Evolutionary conservation across 2,113 vertebrate species (phyloP), one percentile per base, ranked within the genome.

Genomic region (Lagenorhynchus albirostris): DNA sequence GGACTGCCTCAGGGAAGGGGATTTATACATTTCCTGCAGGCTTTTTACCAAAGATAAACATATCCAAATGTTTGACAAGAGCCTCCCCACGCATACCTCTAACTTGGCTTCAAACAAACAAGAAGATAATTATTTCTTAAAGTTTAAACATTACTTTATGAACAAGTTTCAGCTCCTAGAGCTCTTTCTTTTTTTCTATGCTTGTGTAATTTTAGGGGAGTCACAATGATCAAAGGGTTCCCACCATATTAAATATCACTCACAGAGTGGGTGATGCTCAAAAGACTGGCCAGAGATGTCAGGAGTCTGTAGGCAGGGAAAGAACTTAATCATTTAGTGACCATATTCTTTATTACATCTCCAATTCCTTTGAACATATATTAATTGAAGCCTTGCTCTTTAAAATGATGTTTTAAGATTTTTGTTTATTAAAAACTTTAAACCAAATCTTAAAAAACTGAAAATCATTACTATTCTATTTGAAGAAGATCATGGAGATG

Each of bases 71-170:
- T 86, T 47, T 60, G 9, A 25, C 12, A 55, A 76, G 26, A 85
- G 3, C n/a, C 25, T 65, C 6, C 0, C 31, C 21, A 23, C 36
- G 4, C 5, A n/a, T 5, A 29, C 36, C 18, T 21, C 9, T 6
- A 3, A 8, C 2, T 21, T 25, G 20, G 26, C 21, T 53, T 87
- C 36, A 60, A 60, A 80, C 58, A 25, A 83, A 58, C 20, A 77
- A 77, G 23, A 33, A 86, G 14, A 87, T 12, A 29, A 65, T 86
- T 77, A 77, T 41, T 67, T 55, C 55, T 67, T 44, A 58, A 85
- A 65, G 13, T 63, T 33, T 20, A 93, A 33, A 18, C n/a, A 67
- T 29, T 86, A 67, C 25, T 63, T 84, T 38, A 63, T 93, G 9
- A 67, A n/a, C 25, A 77, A 3, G 20, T 77, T 77, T 67, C 29